phyloP scores from a whole-genome alignment of 2,113 vertebrate genomes.

The Oryzias melastigma region DNA sequence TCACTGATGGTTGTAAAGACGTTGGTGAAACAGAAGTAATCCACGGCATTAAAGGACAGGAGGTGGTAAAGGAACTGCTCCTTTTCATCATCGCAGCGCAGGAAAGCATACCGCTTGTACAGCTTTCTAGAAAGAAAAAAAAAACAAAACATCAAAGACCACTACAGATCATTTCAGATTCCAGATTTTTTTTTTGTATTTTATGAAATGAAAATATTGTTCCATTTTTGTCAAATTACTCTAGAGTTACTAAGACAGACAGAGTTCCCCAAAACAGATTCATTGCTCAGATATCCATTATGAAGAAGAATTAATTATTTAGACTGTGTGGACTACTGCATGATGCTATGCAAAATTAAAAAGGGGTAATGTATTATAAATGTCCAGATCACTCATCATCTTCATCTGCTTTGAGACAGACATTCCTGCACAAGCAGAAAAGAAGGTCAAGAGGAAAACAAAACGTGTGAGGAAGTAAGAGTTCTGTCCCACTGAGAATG shows the following conservation, averaged over 20 bases:
- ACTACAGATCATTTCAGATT: not conserved
- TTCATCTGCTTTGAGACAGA: conserved; percentile 36
- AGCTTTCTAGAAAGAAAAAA: conserved; percentile 88
- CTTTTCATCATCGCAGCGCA: conserved; percentile 97
- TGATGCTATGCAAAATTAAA: conserved; percentile 53
- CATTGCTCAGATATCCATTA: conserved; percentile 67
- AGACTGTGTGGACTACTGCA: conserved; percentile 43
- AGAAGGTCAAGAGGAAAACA: conserved; percentile 4
- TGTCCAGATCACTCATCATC: conserved; percentile 34
- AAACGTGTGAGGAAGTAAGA: not conserved
- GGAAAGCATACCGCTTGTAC: conserved; percentile 97
- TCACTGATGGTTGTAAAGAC: conserved; percentile 98
- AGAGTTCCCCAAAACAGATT: conserved; percentile 66
- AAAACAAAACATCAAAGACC: conserved; percentile 44
- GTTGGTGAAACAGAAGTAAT: conserved; percentile 99
- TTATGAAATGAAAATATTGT: not conserved
- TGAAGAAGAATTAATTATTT: conserved; percentile 70
- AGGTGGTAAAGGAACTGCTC: conserved; percentile 99
- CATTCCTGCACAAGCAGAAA: conserved; percentile 42
- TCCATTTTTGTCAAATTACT: conserved; percentile 9
- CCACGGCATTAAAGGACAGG: conserved; percentile 96
- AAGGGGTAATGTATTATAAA: conserved; percentile 59
- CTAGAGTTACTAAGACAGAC: conserved; percentile 42
- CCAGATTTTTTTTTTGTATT: too few relatives aligned
- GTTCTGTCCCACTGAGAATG: not conserved